Evolutionary conservation across 2,113 vertebrate species (phyloP).

Genomic region (Grallaria varia): DNA sequence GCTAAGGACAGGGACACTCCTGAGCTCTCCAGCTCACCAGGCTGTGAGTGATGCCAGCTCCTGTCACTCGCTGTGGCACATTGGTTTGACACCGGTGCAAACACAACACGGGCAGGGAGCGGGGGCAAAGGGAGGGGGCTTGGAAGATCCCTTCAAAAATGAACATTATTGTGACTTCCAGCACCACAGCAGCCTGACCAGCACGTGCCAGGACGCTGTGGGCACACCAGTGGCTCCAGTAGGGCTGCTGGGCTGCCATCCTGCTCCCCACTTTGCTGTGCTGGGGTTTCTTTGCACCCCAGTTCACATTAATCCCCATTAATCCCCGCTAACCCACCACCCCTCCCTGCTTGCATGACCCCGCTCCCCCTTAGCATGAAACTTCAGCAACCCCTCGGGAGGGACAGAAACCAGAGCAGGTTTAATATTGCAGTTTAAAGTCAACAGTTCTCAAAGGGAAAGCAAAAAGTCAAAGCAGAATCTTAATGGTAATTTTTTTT

Average conservation of each 20-base stretch:
- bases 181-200: neutral
- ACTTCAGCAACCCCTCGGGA: neutral
- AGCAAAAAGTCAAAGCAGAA: constrained; percentile 4
- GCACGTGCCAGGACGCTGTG: accelerated
- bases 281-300: neutral
- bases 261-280: neutral
- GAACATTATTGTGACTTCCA: neutral
- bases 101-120: accelerated
- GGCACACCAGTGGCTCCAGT: neutral
- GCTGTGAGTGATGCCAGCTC: neutral
- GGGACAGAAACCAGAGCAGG: neutral
- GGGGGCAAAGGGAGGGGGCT: too few relatives aligned
- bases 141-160: neutral
- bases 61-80: neutral
- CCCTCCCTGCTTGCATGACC: neutral
- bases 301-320: accelerated
- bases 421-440: neutral
- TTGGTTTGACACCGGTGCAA: neutral
- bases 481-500: constrained; percentile 45
- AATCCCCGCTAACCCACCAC: neutral
- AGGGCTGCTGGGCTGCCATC: neutral
- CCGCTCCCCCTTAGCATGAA: neutral
- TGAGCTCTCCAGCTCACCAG: neutral
- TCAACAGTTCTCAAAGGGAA: neutral
- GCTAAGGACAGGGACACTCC: neutral